Evolutionary conservation across 2,888 invertebrate species (phyloP).

Genomic region (Melanchra persicariae): DNA sequence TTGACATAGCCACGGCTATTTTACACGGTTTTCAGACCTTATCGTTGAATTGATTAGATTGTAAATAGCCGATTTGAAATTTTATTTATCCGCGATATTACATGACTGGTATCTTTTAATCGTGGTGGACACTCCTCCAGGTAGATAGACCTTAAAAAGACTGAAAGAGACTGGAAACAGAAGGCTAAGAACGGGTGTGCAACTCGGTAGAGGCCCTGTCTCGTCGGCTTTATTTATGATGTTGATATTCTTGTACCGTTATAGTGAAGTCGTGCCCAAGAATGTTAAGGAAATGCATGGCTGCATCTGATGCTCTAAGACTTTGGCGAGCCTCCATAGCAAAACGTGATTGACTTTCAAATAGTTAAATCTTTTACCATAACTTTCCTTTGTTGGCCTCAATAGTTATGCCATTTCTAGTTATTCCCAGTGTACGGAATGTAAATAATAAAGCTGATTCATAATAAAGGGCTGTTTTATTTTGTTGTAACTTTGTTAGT

Average conservation of each 20-base stretch:
- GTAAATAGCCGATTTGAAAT: constrained; percentile 10
- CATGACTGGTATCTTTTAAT: constrained; percentile 1
- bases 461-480: neutral
- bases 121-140: too few relatives aligned
- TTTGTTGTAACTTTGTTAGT: neutral
- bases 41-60: constrained; percentile 60
- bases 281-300: constrained; percentile 34
- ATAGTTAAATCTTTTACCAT: constrained; percentile 5
- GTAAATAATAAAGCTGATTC: constrained; percentile 1
- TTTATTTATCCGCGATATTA: constrained; percentile 10
- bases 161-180: too few relatives aligned
- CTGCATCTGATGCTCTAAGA: neutral
- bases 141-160: neutral
- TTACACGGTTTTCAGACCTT: constrained; percentile 62
- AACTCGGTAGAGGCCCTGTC: too few relatives aligned
- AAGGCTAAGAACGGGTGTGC: neutral
- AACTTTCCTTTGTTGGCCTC: constrained; percentile 44
- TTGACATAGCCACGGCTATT: constrained; percentile 76
- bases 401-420: constrained; percentile 23
- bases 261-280: constrained; percentile 14
- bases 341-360: constrained; percentile 14
- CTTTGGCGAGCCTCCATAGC: constrained; percentile 40
- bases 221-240: neutral
- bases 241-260: too few relatives aligned
- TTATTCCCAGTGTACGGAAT: constrained; percentile 20